These are phyloP conservation scores for Catharus ustulatus DNA, from an alignment of 2,797 vertebrate genomes.

Conservation along the genomic window DNA sequence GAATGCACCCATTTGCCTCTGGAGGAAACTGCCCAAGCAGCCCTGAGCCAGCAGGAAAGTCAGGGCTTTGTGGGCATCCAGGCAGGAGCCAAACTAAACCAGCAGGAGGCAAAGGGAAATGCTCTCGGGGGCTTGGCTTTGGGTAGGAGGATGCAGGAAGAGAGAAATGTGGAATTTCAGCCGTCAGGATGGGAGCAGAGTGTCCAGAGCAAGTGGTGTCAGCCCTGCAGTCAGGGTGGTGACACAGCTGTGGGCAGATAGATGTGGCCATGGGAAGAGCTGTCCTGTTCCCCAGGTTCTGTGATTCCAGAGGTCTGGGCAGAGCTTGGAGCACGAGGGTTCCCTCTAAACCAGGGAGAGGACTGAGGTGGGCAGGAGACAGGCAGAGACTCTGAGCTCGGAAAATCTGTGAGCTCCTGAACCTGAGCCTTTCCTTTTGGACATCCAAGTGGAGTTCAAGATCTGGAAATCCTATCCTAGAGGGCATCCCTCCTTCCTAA, in stretches of 20 bases:
- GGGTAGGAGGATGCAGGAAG: neutral
- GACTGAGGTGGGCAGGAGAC: neutral
- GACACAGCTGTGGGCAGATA: fast-evolving
- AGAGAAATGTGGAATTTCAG: neutral
- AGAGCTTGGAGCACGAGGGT: neutral
- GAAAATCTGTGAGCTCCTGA: neutral
- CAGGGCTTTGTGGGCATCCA: slow-evolving; percentile 34
- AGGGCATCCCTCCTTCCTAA: neutral
- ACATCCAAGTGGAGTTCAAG: neutral
- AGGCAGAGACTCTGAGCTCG: neutral
- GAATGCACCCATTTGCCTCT: slow-evolving; percentile 65
- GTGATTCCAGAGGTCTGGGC: neutral
- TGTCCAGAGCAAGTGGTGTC: fast-evolving
- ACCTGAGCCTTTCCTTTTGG: neutral
- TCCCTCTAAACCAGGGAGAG: neutral
- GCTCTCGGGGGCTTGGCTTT: neutral
- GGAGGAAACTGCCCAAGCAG: neutral
- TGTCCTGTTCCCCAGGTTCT: fast-evolving
- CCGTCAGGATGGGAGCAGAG: neutral
- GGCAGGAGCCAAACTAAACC: slow-evolving; percentile 25
- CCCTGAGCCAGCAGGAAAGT: slow-evolving; percentile 49
- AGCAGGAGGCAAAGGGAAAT: neutral
- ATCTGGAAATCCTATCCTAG: neutral
- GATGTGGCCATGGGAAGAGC: fast-evolving
- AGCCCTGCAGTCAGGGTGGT: fast-evolving